Evolutionary conservation across 2,797 vertebrate species (phyloP).

Genomic region (Florisuga fusca): DNA sequence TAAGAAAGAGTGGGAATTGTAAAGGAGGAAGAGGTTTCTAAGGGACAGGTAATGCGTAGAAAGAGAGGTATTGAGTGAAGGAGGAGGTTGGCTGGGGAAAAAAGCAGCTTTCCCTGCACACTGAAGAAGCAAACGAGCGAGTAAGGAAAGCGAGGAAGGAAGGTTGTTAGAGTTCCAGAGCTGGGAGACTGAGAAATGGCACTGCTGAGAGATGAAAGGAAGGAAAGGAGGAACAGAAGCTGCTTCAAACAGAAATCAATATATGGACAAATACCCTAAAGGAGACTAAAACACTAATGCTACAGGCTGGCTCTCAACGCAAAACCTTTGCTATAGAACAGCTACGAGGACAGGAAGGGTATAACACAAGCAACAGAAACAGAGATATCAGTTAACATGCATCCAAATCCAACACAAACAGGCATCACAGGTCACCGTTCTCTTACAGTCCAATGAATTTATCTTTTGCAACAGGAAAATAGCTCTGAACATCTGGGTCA

Average conservation of each 20-base stretch:
- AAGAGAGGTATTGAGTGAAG: slow-evolving; percentile 48
- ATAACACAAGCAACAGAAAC: slow-evolving; percentile 76
- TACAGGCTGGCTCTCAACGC: slow-evolving; percentile 62
- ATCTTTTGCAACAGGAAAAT: neutral
- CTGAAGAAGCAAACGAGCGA: slow-evolving; percentile 76
- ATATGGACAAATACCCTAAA: slow-evolving; percentile 73
- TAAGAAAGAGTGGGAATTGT: slow-evolving; percentile 74
- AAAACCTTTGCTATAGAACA: slow-evolving; percentile 66
- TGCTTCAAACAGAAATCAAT: slow-evolving; percentile 73
- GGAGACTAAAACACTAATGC: slow-evolving; percentile 74
- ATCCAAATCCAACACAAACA: slow-evolving; percentile 65
- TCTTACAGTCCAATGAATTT: neutral
- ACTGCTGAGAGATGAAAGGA: slow-evolving; percentile 70
- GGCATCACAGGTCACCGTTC: slow-evolving; percentile 51
- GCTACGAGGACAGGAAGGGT: slow-evolving; percentile 61
- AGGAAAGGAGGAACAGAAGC: slow-evolving; percentile 67
- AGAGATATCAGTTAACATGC: slow-evolving; percentile 80
- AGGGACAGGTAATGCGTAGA: slow-evolving; percentile 70
- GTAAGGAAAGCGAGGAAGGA: slow-evolving; percentile 75
- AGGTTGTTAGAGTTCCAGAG: slow-evolving; percentile 67
- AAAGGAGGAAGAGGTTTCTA: slow-evolving; percentile 76
- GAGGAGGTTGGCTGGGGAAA: slow-evolving; percentile 45
- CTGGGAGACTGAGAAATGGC: slow-evolving; percentile 71
- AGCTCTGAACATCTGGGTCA: neutral
- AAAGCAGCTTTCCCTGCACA: slow-evolving; percentile 74